Evolutionary conservation across 53 echinoderm and acorn worm species (phyloP).

Genomic region (Mesocentrotus franciscanus): DNA sequence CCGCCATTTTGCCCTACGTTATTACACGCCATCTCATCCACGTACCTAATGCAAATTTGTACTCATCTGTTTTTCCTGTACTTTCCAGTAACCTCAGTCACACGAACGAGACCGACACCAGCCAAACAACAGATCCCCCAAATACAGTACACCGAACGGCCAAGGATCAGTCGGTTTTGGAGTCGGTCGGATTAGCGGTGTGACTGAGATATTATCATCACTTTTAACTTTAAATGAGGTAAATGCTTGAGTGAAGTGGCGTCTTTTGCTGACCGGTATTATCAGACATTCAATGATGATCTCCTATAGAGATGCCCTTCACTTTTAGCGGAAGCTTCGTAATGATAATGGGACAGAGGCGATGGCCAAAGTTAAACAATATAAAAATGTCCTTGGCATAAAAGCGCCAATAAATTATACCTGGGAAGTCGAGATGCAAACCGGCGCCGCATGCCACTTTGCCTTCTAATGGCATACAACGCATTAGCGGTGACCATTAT

Average conservation of each 20-base stretch:
- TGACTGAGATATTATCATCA: neutral
- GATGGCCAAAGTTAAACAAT: neutral
- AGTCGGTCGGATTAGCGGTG: too few relatives aligned
- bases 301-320: neutral
- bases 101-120: too few relatives aligned
- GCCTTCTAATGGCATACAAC: neutral
- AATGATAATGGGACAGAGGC: neutral
- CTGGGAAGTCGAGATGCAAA: neutral
- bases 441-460: neutral
- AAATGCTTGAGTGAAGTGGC: neutral
- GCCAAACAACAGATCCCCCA: too few relatives aligned
- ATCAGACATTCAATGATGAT: neutral
- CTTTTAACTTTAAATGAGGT: neutral
- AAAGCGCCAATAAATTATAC: constrained; percentile 14
- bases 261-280: neutral
- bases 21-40: too few relatives aligned
- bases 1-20: too few relatives aligned
- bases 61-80: neutral
- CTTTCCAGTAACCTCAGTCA: neutral
- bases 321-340: neutral
- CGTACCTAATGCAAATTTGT: too few relatives aligned
- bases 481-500: neutral
- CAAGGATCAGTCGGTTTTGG: too few relatives aligned
- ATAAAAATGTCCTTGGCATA: constrained; percentile 29
- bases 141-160: too few relatives aligned